These are phyloP conservation scores for Camptogramma bilineatum DNA, from an alignment of 2,888 invertebrate genomes.

Conservation along the genomic window DNA sequence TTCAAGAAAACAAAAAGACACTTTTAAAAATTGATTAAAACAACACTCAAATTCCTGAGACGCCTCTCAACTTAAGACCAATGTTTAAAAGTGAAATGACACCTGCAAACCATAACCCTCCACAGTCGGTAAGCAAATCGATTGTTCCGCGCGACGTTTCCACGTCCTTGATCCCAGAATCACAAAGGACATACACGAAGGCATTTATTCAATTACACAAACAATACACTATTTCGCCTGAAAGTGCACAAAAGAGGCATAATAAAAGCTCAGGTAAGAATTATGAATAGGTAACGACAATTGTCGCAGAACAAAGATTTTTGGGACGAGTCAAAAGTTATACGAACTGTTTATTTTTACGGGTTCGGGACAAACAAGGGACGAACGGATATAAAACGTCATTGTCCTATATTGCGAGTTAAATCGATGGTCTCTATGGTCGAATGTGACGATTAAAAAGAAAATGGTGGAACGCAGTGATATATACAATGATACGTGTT, in stretches of 20 bases:
- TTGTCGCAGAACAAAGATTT: conserved; percentile 72
- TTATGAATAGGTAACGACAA: conserved; percentile 74
- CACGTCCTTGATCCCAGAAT: conserved; percentile 50
- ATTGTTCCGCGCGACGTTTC: conserved; percentile 45
- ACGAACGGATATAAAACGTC: conserved; percentile 54
- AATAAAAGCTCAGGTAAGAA: conserved; percentile 74
- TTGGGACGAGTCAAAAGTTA: conserved; percentile 80
- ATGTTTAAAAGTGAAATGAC: neutral
- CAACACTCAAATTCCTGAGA: no score
- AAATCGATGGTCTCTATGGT: conserved; percentile 57
- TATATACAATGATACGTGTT: conserved; percentile 50
- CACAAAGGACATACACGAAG: conserved; percentile 65
- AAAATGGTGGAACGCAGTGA: conserved; percentile 54
- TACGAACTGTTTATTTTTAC: conserved; percentile 71
- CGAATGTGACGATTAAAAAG: conserved; percentile 54
- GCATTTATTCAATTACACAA: conserved; percentile 83
- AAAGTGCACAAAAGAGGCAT: conserved; percentile 73
- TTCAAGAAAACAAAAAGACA: no score
- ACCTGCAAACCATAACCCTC: neutral
- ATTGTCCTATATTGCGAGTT: conserved; percentile 60
- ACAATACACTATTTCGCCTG: conserved; percentile 77
- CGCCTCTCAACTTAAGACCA: neutral
- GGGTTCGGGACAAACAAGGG: conserved; percentile 51
- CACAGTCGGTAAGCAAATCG: conserved; percentile 42
- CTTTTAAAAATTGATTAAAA: no score